Evolutionary conservation across 64 coral and sea anemone species (phyloP).

Genomic region (Dendrophyllia cribrosa): DNA sequence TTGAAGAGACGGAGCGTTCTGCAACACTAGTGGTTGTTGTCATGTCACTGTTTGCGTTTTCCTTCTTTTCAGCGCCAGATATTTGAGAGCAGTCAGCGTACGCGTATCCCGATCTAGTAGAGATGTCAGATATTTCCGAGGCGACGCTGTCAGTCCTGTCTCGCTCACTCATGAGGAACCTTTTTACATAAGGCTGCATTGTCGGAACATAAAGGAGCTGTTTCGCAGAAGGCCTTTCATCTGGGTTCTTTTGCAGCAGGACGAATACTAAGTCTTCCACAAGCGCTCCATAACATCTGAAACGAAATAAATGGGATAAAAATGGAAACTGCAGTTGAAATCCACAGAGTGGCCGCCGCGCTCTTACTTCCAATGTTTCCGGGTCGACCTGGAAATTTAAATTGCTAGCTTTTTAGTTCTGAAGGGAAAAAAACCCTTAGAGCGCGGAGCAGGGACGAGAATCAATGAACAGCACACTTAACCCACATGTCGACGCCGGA

Average conservation of each 20-base stretch:
- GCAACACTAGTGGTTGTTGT: background rate
- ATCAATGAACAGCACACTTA: too few species aligned
- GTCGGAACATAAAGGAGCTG: slow-evolving; percentile 90
- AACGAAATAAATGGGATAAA: background rate
- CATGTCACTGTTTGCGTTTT: background rate
- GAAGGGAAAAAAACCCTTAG: too few species aligned
- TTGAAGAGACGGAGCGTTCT: background rate
- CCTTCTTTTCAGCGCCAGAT: background rate
- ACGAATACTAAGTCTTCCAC: slow-evolving; percentile 89
- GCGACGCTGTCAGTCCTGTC: slow-evolving; percentile 56
- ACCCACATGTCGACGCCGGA: too few species aligned
- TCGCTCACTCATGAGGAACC: slow-evolving; percentile 57
- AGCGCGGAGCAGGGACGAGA: too few species aligned
- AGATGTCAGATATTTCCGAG: slow-evolving; percentile 48
- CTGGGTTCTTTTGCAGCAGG: slow-evolving; percentile 77
- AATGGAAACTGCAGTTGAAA: too few species aligned
- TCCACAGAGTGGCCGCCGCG: too few species aligned
- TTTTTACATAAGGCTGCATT: slow-evolving; percentile 83
- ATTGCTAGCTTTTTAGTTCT: too few species aligned
- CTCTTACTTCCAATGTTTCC: too few species aligned
- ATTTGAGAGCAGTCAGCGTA: background rate
- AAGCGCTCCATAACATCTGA: slow-evolving; percentile 82
- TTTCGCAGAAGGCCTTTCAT: slow-evolving; percentile 90
- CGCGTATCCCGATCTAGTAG: background rate
- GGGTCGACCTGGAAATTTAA: too few species aligned